Conservation (phyloP, 2,797 vertebrate genomes). For the Rhinatrema bivittatum region DNA sequence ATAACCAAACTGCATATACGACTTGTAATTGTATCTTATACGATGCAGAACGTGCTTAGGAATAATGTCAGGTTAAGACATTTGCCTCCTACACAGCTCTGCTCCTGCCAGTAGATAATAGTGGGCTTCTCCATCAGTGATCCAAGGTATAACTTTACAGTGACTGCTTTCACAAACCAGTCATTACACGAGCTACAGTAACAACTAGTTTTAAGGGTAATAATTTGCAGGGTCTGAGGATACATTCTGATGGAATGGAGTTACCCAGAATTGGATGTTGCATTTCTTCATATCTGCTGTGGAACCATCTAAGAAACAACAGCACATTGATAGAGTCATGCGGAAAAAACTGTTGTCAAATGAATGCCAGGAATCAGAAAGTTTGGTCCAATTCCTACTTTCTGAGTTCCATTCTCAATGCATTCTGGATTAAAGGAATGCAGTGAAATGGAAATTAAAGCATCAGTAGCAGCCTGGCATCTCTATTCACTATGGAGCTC, state of each 20-base stretch:
- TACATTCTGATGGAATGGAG: not conserved
- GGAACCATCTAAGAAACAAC: too few species aligned
- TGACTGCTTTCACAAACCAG: not conserved
- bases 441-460: too few species aligned
- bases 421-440: too few species aligned
- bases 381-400: too few species aligned
- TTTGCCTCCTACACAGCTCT: not conserved
- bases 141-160: not conserved
- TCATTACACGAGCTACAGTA: slow-evolving; percentile 1
- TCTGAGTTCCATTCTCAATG: too few species aligned
- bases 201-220: not conserved
- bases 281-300: slow-evolving; percentile 9
- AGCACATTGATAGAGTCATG: too few species aligned
- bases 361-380: too few species aligned
- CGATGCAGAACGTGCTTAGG: not conserved
- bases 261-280: not conserved
- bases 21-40: not conserved
- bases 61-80: slow-evolving; percentile 6
- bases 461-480: too few species aligned
- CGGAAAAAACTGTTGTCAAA: too few species aligned
- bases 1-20: not conserved
- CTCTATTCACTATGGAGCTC: too few species aligned
- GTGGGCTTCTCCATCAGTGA: slow-evolving; percentile 2
- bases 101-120: not conserved
- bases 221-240: not conserved